These are phyloP conservation scores for Leptodactylus fallax DNA, from an alignment of 2,797 vertebrate genomes.

Conservation along the genomic window DNA sequence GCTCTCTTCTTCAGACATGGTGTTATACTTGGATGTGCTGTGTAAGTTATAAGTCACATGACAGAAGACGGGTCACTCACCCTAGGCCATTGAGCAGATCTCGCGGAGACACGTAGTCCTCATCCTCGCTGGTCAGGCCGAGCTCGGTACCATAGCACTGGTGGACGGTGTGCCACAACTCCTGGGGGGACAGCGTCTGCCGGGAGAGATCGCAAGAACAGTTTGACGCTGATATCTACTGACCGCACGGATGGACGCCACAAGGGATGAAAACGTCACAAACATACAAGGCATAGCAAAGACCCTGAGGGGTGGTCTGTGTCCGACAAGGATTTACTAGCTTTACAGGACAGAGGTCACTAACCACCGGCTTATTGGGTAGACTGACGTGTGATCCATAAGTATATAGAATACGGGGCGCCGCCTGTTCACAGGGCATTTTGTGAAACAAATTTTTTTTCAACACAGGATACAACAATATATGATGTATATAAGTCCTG, in stretches of 20 bases:
- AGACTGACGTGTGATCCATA: too few relatives aligned
- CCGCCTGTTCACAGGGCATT: too few relatives aligned
- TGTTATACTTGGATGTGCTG: too few relatives aligned
- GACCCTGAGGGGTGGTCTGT: too few relatives aligned
- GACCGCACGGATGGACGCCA: background rate
- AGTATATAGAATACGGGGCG: too few relatives aligned
- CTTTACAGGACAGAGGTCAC: too few relatives aligned
- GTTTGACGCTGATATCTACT: background rate
- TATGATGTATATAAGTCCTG: too few relatives aligned
- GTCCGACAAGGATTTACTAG: background rate
- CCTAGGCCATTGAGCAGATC: constrained; percentile 89
- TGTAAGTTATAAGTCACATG: too few relatives aligned
- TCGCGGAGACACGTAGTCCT: constrained; percentile 88
- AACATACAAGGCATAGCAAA: background rate
- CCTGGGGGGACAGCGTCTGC: constrained; percentile 87
- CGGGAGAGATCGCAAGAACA: background rate
- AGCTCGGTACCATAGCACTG: constrained; percentile 92
- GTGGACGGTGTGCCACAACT: constrained; percentile 92
- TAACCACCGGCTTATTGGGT: too few relatives aligned
- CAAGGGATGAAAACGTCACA: background rate
- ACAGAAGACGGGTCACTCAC: constrained; percentile 73
- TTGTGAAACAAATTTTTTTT: too few relatives aligned
- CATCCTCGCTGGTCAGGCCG: constrained; percentile 91
- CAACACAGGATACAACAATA: too few relatives aligned
- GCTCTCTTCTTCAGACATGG: too few relatives aligned